These are phyloP conservation scores for Hemicordylus capensis DNA, from an alignment of 2,113 vertebrate species.

Conservation along the genomic window DNA sequence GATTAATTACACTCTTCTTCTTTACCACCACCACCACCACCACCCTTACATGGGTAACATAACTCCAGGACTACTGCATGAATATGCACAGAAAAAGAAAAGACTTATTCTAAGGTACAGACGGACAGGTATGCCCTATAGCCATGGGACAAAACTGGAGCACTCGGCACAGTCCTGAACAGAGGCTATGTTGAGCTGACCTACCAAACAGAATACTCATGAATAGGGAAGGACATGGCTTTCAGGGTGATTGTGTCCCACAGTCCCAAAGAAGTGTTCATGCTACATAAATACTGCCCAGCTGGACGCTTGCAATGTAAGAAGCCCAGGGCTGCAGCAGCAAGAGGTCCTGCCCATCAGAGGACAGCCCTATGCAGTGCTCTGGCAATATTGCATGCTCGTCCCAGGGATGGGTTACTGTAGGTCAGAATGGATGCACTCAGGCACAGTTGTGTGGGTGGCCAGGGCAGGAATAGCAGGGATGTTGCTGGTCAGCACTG, in stretches of 20 bases:
- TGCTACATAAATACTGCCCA: neutral
- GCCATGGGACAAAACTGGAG: neutral
- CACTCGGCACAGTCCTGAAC: neutral
- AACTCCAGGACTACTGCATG: too few species aligned
- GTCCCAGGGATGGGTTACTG: neutral
- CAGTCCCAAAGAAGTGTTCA: neutral
- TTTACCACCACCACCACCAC: neutral
- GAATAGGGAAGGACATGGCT: neutral
- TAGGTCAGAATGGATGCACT: slow-evolving; percentile 43
- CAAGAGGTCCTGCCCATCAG: neutral
- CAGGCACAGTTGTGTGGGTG: slow-evolving; percentile 35
- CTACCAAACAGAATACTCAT: neutral
- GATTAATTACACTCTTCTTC: neutral
- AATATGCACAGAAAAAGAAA: neutral
- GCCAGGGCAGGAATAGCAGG: slow-evolving; percentile 11
- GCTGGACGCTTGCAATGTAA: neutral
- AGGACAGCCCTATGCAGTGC: neutral
- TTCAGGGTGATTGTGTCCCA: neutral
- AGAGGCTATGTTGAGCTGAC: neutral
- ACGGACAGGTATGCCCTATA: too few species aligned
- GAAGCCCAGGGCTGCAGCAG: neutral
- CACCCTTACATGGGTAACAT: too few species aligned
- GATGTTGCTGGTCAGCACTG: slow-evolving; percentile 24
- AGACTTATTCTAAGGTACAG: too few species aligned
- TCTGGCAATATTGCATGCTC: neutral